A percentile compares a stretch with the other conserved stretches of the same genome.
These are phyloP conservation scores for Penelope pileata DNA, from an alignment of 2,113 vertebrate species.

Conservation along the genomic window DNA sequence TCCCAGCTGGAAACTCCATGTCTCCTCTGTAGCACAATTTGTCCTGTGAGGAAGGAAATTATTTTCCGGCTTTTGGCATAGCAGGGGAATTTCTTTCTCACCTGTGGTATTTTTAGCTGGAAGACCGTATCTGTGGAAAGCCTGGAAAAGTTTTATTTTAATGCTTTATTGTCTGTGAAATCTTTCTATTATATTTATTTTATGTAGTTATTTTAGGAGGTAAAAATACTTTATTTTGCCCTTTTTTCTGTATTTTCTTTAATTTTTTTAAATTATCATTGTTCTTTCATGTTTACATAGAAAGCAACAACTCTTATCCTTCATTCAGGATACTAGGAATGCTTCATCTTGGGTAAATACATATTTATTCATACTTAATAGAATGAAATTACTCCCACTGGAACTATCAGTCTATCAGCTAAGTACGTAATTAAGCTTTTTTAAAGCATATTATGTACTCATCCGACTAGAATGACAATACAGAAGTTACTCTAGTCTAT, in stretches of 20 bases:
- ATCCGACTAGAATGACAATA: conserved; percentile 40
- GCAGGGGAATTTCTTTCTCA: not conserved
- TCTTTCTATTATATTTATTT: not conserved
- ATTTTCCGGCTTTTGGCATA: not conserved
- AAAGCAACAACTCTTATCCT: not conserved
- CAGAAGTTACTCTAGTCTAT: conserved; percentile 7
- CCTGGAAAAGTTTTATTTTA: not conserved
- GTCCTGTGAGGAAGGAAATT: not conserved
- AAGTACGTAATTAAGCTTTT: conserved; percentile 48
- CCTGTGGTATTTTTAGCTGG: not conserved
- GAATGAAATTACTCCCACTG: conserved; percentile 1
- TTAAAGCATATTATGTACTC: conserved; percentile 17
- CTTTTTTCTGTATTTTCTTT: not conserved
- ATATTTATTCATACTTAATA: conserved; percentile 46
- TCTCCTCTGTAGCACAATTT: not conserved
- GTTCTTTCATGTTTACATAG: not conserved
- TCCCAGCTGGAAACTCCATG: not conserved
- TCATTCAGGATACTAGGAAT: not conserved
- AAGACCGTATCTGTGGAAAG: not conserved
- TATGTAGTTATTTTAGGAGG: not conserved
- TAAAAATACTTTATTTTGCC: not conserved
- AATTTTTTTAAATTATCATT: not conserved
- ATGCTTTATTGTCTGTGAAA: not conserved
- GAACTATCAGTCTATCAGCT: conserved; percentile 44
- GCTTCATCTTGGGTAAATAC: conserved; percentile 15